Evolutionary conservation across 2,797 vertebrate species (phyloP).

Genomic region (Diplodus puntazzo): DNA sequence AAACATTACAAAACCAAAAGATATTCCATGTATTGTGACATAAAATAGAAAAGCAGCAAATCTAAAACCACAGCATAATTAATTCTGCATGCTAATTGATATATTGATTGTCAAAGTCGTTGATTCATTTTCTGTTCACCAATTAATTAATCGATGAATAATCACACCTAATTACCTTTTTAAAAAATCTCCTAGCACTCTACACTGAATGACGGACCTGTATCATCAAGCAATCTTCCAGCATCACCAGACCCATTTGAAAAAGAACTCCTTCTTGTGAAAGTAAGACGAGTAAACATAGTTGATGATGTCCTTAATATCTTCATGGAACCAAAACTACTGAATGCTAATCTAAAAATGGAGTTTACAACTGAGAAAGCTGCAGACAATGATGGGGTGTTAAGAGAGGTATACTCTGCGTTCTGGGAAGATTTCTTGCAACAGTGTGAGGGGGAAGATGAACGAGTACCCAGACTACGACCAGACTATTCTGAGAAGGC

Average conservation of each 20-base stretch:
- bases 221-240: conserved; percentile 6
- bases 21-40: too few species aligned
- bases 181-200: background rate
- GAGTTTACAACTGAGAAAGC: conserved; percentile 40
- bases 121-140: too few species aligned
- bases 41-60: too few species aligned
- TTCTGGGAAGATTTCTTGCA: conserved; percentile 45
- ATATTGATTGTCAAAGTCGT: too few species aligned
- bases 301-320: conserved; percentile 36
- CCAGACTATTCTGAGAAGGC: conserved; percentile 17
- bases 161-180: background rate
- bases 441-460: conserved; percentile 40
- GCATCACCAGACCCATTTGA: conserved; percentile 22
- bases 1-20: too few species aligned
- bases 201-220: background rate
- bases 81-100: too few species aligned
- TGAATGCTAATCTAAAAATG: conserved; percentile 21
- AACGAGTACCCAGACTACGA: conserved; percentile 11
- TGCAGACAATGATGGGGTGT: conserved; percentile 45
- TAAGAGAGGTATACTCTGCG: conserved; percentile 27
- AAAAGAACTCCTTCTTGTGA: conserved; percentile 12
- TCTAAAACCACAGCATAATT: too few species aligned
- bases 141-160: too few species aligned
- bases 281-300: too few species aligned
- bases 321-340: conserved; percentile 44